phyloP scores from a whole-genome alignment of 2,113 vertebrate species.

The Dissostichus mawsoni region DNA sequence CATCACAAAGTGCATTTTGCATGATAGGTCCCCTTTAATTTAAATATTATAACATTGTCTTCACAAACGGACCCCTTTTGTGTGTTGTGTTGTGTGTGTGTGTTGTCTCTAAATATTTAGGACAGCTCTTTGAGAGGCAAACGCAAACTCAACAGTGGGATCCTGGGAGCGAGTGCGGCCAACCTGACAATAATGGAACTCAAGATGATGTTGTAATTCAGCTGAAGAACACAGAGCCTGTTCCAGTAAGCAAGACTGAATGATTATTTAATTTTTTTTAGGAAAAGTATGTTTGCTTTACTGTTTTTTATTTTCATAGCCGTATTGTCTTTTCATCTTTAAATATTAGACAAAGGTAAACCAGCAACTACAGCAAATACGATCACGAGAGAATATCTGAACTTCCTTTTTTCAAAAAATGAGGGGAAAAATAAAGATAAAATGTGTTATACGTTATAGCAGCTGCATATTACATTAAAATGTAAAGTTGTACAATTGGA shows the following conservation, averaged over 20 bases:
- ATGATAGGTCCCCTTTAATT: too few relatives aligned
- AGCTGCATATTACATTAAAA: neutral
- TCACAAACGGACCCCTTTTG: neutral
- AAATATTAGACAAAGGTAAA: neutral
- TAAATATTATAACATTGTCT: neutral
- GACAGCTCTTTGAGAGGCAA: slow-evolving; percentile 77
- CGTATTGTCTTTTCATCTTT: neutral
- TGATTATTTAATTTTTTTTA: neutral
- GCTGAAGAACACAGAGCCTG: slow-evolving; percentile 82
- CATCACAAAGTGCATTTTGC: too few relatives aligned
- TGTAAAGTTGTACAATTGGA: neutral
- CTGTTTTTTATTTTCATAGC: neutral
- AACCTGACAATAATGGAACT: slow-evolving; percentile 89
- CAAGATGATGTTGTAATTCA: slow-evolving; percentile 83
- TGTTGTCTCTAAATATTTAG: slow-evolving; percentile 73
- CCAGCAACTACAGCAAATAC: neutral
- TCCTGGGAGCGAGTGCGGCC: slow-evolving; percentile 91
- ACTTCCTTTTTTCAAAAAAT: too few relatives aligned
- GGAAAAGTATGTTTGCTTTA: neutral
- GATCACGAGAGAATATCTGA: neutral
- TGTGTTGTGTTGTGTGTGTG: slow-evolving; percentile 15
- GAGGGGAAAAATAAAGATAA: neutral
- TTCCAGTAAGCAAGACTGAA: slow-evolving; percentile 72
- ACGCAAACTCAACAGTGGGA: slow-evolving; percentile 87
- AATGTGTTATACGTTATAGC: neutral